A percentile compares a stretch with the other conserved stretches of the same genome.
phyloP scores from a whole-genome alignment of 2,113 vertebrate genomes.

The Mesoclemmys tuberculata region DNA sequence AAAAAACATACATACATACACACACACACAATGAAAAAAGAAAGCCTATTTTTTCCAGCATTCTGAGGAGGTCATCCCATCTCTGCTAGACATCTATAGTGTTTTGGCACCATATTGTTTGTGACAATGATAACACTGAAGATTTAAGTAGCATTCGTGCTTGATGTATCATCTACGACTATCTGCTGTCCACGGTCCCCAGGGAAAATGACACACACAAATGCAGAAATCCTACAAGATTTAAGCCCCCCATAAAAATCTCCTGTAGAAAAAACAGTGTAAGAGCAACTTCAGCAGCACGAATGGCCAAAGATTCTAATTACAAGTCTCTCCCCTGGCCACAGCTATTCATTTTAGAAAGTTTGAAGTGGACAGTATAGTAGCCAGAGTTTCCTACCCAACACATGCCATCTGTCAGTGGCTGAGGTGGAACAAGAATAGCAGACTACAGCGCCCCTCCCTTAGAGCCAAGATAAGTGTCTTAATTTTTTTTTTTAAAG shows the following conservation, averaged over 20 bases:
- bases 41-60: not conserved
- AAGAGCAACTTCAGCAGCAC: conserved; percentile 4
- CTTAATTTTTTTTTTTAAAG: not conserved
- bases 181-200: not conserved
- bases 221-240: not conserved
- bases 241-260: not conserved
- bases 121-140: accelerated
- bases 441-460: not conserved
- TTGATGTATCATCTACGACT: not conserved
- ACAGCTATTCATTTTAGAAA: not conserved
- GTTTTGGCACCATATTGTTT: not conserved
- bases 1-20: not conserved
- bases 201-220: not conserved
- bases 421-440: not conserved
- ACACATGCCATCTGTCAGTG: not conserved
- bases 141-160: not conserved
- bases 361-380: not conserved
- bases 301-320: not conserved
- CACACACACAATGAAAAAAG: not conserved
- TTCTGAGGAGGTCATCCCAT: not conserved
- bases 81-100: not conserved
- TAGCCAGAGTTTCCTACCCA: not conserved
- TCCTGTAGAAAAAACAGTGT: not conserved
- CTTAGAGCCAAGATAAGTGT: not conserved
- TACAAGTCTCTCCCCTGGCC: not conserved